Base-by-base conservation (phyloP, 2,888 invertebrate genomes). In the Drosophila helvetica region DNA sequence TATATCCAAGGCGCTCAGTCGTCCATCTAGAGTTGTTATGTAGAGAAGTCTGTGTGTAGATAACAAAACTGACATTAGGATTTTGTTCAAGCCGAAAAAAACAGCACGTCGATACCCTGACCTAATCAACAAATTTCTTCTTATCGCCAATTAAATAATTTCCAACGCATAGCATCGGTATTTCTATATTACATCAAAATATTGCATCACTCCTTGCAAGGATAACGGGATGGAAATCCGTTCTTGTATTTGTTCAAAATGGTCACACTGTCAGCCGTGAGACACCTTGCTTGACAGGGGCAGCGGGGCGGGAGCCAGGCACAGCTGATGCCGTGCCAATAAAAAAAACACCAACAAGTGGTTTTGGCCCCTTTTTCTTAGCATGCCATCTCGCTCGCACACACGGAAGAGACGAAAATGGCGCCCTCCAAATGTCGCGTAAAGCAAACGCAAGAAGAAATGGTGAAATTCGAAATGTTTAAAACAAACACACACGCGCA, bases 11-110 rank as follows among this genome's bases (percentile, higher is more conserved):
- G 98, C 96, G 25, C 96, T 95, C 60, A 99, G 90, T 83, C 94
- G 94, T 12, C 98, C 98, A 94, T 99, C 98, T 72, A 98, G 93
- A 3, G 98, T 98, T 88, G 97, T 97, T 45, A 98, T 95, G 86
- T 98, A 94, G 61, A 98, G 93, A 76, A 97, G 93, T 87, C 96
- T 96, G 51, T 19, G 9, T 27, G 12, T 25, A 15, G 56, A n/a
- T 60, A 22, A 19, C 58, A 52, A 19, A 42, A 38, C 30, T 18
- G 17, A 60, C 7, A 38, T 38, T 38, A n/a, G n/a, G 6, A 15
- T 38, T n/a, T 38, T 15, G n/a, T n/a, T 38, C 38, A n/a, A 2
- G 7, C 7, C n/a, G 15, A 2, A 38, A 38, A n/a, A 38, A 38
- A 22, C 33, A 38, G 1, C 38, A 38, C 1, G 6, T 7, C 15